A percentile compares a stretch with the other conserved stretches of the same genome.
phyloP scores from a whole-genome alignment of 2,888 invertebrate genomes.

The Synergus itoensis region DNA sequence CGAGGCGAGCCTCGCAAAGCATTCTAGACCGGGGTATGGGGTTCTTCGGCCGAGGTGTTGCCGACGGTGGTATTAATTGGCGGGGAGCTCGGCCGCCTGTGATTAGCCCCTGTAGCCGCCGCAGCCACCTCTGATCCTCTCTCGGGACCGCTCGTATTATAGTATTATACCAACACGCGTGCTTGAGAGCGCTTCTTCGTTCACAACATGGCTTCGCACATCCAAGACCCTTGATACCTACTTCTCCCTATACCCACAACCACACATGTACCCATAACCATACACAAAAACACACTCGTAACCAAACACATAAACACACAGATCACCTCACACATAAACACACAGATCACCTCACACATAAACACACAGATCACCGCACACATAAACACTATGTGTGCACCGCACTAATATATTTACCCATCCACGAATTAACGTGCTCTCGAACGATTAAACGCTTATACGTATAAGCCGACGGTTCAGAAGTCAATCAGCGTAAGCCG shows the following conservation, averaged over 20 bases:
- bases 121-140: constrained; percentile 59
- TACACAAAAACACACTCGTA: background rate
- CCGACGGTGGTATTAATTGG: constrained; percentile 75
- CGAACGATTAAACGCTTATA: constrained; percentile 35
- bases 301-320: background rate
- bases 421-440: constrained; percentile 7
- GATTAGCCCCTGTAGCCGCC: constrained; percentile 68
- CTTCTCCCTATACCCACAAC: constrained; percentile 23
- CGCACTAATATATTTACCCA: constrained; percentile 10
- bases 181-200: constrained; percentile 32
- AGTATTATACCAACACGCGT: constrained; percentile 42
- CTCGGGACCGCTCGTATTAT: constrained; percentile 52
- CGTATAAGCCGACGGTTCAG: constrained; percentile 36
- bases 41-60: constrained; percentile 66
- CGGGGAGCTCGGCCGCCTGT: constrained; percentile 70
- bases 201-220: constrained; percentile 18
- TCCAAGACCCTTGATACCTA: constrained; percentile 18
- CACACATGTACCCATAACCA: background rate
- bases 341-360: background rate
- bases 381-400: background rate
- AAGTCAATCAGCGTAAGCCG: constrained; percentile 39
- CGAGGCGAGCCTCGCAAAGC: constrained; percentile 23
- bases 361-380: background rate
- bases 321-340: background rate
- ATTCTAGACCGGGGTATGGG: constrained; percentile 37